Conservation (phyloP, 2,888 invertebrate species). For the Dicyrtoma fusca region DNA sequence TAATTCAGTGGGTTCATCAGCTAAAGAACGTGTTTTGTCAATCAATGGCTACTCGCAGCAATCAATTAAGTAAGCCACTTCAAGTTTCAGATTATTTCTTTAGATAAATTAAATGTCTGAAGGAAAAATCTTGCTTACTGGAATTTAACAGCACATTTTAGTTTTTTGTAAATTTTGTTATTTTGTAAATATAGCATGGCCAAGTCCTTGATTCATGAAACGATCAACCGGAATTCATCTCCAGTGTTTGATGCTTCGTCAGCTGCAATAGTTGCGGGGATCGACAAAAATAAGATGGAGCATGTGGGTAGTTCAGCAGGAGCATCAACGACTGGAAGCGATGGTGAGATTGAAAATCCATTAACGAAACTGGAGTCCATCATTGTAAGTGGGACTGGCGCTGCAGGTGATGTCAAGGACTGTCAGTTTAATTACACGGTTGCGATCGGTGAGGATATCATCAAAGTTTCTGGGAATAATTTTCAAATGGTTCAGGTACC, state of each 20-base stretch:
- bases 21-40: conserved; percentile 92
- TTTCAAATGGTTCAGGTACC: conserved; percentile 70
- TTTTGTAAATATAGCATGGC: conserved; percentile 69
- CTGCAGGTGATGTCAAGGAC: conserved; percentile 11
- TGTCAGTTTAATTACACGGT: conserved; percentile 78
- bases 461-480: conserved; percentile 84
- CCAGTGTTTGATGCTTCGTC: conserved; percentile 65
- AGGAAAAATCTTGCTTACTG: no score
- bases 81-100: neutral
- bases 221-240: conserved; percentile 91
- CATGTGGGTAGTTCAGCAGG: conserved; percentile 41
- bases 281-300: no score
- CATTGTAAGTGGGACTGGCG: conserved; percentile 59
- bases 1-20: conserved; percentile 82
- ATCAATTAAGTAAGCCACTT: conserved; percentile 77
- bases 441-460: conserved; percentile 76
- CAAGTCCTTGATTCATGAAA: conserved; percentile 91
- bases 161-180: neutral
- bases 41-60: conserved; percentile 93
- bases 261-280: neutral
- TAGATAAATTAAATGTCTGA: neutral
- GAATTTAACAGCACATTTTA: no score
- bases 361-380: conserved; percentile 68
- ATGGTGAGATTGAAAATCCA: conserved; percentile 65
- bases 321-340: conserved; percentile 58